phyloP scores from a whole-genome alignment of 2,888 invertebrate genomes.

The Drosophila paracracens region DNA sequence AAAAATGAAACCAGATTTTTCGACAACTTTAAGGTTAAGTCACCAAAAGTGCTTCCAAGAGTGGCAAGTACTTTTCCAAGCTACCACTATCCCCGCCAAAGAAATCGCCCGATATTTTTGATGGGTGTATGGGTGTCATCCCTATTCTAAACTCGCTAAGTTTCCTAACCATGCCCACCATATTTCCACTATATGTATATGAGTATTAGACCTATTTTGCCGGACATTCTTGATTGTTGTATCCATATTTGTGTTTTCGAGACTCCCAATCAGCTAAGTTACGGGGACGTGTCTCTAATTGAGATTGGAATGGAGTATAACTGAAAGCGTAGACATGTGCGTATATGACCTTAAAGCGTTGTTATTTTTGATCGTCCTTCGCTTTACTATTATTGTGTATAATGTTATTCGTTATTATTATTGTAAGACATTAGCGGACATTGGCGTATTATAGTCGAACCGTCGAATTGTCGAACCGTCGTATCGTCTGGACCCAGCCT shows the following conservation, averaged over 20 bases:
- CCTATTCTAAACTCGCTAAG: not conserved
- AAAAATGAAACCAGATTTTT: not conserved
- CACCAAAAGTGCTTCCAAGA: not conserved
- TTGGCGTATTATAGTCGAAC: constrained; percentile 19
- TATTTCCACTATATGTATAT: not conserved
- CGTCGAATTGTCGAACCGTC: not conserved
- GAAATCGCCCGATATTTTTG: not conserved
- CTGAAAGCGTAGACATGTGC: too few relatives aligned
- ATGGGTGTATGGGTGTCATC: not conserved
- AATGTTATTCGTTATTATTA: constrained; percentile 27
- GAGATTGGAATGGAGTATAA: not conserved
- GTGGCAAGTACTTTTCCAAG: not conserved
- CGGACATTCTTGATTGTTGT: not conserved
- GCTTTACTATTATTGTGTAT: not conserved
- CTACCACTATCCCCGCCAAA: not conserved
- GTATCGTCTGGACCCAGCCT: not conserved
- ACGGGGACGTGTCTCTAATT: not conserved
- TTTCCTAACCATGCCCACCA: not conserved
- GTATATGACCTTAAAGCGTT: too few relatives aligned
- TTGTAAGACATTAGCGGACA: constrained; percentile 49
- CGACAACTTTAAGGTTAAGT: not conserved
- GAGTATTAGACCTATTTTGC: not conserved
- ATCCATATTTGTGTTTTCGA: not conserved
- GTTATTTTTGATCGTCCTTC: constrained; percentile 22
- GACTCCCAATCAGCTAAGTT: too few relatives aligned